A percentile compares a stretch with the other conserved stretches of the same genome.
These are phyloP conservation scores for Hirtodrosophila trivittata DNA, from an alignment of 2,888 invertebrate species.

Conservation along the genomic window DNA sequence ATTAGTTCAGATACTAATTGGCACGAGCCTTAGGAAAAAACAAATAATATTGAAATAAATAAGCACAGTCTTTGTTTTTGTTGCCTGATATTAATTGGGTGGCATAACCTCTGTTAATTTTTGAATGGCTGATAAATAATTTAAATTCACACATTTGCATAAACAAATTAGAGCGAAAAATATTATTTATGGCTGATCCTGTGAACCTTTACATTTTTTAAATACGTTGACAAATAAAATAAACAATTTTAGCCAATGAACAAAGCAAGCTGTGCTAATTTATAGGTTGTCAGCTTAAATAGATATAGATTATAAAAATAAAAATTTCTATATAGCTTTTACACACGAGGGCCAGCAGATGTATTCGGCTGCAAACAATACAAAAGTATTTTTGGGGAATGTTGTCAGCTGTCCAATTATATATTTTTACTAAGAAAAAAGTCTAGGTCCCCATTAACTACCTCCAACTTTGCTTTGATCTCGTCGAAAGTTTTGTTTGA, in stretches of 20 bases:
- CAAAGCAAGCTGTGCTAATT: no score
- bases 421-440: no score
- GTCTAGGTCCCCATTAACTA: no score
- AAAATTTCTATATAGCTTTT: no score
- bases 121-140: constrained; percentile 68
- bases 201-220: constrained; percentile 45
- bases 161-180: constrained; percentile 38
- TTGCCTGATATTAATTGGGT: constrained; percentile 45
- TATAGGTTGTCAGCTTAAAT: no score
- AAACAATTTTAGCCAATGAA: constrained; percentile 1
- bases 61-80: constrained; percentile 3
- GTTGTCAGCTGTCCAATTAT: no score
- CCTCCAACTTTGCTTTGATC: no score
- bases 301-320: no score
- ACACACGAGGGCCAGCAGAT: no score
- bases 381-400: no score
- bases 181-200: constrained; percentile 57
- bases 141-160: constrained; percentile 48
- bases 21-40: constrained; percentile 29
- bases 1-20: constrained; percentile 60
- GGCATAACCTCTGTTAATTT: constrained; percentile 67
- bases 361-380: no score
- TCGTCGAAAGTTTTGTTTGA: no score
- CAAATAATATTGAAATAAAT: background rate
- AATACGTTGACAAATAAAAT: constrained; percentile 12